These are phyloP conservation scores for Atta colombica DNA, from an alignment of 1,140 invertebrate species.

Conservation along the genomic window DNA sequence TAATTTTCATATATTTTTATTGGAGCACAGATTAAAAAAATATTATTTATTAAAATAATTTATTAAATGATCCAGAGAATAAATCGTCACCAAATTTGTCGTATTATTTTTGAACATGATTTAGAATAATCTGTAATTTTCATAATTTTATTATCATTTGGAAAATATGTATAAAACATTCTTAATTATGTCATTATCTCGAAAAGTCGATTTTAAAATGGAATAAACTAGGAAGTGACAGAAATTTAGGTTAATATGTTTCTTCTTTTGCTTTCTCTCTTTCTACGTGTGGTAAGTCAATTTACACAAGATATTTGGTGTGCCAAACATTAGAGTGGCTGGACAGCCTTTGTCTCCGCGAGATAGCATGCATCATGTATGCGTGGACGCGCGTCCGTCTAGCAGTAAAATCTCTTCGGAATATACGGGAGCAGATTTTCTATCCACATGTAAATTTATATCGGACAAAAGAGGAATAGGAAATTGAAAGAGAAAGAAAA, in stretches of 20 bases:
- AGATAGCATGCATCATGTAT: conserved; percentile 38
- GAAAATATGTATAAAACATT: too few species aligned
- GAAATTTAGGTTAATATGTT: background rate
- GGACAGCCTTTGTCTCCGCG: conserved; percentile 28
- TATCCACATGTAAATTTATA: background rate
- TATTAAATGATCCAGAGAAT: too few species aligned
- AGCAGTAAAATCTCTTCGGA: conserved; percentile 1
- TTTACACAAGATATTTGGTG: conserved; percentile 32
- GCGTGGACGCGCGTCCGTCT: background rate
- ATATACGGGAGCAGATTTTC: conserved; percentile 20
- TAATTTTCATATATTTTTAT: too few species aligned
- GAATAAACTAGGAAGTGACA: background rate
- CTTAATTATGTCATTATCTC: background rate
- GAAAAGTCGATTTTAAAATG: background rate
- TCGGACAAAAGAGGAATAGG: background rate
- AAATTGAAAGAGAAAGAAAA: background rate
- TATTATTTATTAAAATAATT: too few species aligned
- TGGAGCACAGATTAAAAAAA: too few species aligned
- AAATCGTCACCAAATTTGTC: too few species aligned
- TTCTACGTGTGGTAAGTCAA: conserved; percentile 7
- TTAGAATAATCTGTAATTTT: too few species aligned
- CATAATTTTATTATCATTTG: too few species aligned
- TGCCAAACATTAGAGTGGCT: conserved; percentile 39
- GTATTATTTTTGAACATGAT: too few species aligned
- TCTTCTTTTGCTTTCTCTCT: background rate